A percentile compares a stretch with the other conserved stretches of the same genome.
phyloP scores from a whole-genome alignment of 30 jellyfish, hydroid and myxozoan species.

The Pseudorhiza aurosa region DNA sequence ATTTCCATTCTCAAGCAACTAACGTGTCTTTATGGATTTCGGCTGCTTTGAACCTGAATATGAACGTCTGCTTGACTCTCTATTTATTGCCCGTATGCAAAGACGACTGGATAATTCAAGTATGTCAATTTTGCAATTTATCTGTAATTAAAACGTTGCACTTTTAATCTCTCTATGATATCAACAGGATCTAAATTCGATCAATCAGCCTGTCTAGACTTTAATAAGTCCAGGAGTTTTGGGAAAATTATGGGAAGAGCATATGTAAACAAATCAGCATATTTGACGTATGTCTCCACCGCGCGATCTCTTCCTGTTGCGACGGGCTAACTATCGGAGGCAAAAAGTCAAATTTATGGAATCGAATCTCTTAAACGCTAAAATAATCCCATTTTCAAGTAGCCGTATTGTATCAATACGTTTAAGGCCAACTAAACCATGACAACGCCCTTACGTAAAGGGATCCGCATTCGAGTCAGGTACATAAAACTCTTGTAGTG shows the following conservation, averaged over 20 bases:
- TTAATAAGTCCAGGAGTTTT: neutral
- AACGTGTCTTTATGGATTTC: too few species aligned
- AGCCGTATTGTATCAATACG: neutral
- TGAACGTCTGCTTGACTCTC: too few species aligned
- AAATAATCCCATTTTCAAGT: neutral
- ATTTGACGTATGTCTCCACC: neutral
- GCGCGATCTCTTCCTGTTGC: constrained; percentile 7
- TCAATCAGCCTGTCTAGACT: constrained; percentile 5
- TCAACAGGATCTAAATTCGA: neutral
- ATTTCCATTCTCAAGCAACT: too few species aligned
- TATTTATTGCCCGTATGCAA: too few species aligned
- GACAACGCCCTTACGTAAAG: neutral
- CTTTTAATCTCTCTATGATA: neutral
- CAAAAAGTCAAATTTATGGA: neutral
- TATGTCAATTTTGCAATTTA: too few species aligned
- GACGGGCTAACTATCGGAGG: neutral
- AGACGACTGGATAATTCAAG: too few species aligned
- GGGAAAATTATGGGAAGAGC: constrained; percentile 2
- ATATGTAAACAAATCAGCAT: neutral
- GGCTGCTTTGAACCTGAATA: too few species aligned
- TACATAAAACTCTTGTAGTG: too few species aligned
- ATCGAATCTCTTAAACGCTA: neutral
- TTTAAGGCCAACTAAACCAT: neutral
- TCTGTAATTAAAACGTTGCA: neutral
- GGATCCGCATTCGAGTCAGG: too few species aligned